These are phyloP conservation scores for Lepilemur septentrionalis DNA, from an alignment of 2,797 vertebrate genomes.

Conservation along the genomic window DNA sequence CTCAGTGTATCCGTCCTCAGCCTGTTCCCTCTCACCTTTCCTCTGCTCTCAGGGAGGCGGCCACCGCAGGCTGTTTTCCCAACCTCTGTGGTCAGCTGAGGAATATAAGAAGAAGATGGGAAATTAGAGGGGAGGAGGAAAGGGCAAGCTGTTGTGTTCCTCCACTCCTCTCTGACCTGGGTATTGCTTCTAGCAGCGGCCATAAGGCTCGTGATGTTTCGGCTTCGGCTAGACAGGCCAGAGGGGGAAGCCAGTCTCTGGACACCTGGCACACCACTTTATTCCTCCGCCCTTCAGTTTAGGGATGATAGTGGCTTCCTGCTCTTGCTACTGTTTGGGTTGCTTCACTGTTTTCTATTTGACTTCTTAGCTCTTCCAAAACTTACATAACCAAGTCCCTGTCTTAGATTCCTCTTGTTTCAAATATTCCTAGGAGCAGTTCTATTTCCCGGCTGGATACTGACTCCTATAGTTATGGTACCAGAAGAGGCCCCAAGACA, in stretches of 20 bases:
- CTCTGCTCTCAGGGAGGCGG: not conserved
- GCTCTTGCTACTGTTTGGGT: not conserved
- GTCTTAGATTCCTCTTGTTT: not conserved
- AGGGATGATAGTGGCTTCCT: not conserved
- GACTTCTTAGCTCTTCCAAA: not conserved
- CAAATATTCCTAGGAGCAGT: not conserved
- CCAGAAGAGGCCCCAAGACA: not conserved
- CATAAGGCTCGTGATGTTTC: not conserved
- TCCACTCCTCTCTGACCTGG: accelerated
- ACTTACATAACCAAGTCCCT: not conserved
- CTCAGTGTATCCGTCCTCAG: not conserved
- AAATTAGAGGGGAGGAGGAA: not conserved
- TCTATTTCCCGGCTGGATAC: not conserved
- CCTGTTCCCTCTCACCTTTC: not conserved
- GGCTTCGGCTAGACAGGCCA: not conserved
- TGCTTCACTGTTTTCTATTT: not conserved
- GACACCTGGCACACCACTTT: not conserved
- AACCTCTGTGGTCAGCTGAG: not conserved
- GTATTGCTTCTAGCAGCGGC: not conserved
- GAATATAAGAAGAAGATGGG: not conserved
- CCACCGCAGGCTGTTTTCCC: not conserved
- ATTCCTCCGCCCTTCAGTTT: too few species aligned
- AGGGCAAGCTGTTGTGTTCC: not conserved
- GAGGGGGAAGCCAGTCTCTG: too few species aligned
- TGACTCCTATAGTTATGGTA: not conserved